Evolutionary conservation across 2,113 vertebrate species (phyloP), one percentile per base, ranked within the genome.

Genomic region (Pseudorhombus dupliciocellatus): DNA sequence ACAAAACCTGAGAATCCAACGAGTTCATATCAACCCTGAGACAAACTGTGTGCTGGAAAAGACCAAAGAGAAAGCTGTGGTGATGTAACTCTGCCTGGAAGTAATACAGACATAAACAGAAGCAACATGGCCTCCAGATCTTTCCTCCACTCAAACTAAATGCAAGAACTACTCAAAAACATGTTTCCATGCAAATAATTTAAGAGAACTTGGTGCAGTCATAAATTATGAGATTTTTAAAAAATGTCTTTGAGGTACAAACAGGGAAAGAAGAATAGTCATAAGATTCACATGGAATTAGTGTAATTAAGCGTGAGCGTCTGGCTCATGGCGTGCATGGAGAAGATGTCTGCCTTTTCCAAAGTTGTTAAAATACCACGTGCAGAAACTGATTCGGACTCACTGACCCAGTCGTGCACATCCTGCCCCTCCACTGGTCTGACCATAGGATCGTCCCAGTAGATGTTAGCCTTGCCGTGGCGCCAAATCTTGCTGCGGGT

Each of bases 401-500:
- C 11, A 51, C 87, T 81, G 40, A 96, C 95, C 94, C 95, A 96
- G 57, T 95, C 93, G 76, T 93, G 94, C 5, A 94, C 91, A 0
- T 95, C 89, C 24, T 92, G 94, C 3, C 93, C 91, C 48, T 93
- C 90, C 0, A 85, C 81, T 5, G 24, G 67, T 53, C 80, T 52
- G 8, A 60, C 62, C 0, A 78, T 48, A 0, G 86, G 85, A 50
- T 87, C 86, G 7, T 96, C 95, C 96, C 95, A 97, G 61, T 88
- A 88, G 57, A 96, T 94, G 84, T 95, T 96, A 0, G 34, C 75
- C 54, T 96, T 94, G 0, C 95, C 94, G 0, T 94, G 95, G 10
- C 75, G 87, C 95, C 94, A 96, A 58, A 97, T 96, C 86, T 95
- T 95, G 77, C 93, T 93, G 24, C 95, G 93, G 0, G 95, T 96